Percentiles rank a stretch among this genome's conserved stretches.
Conservation (phyloP, 2,888 invertebrate genomes). For the Choreutis nemorana region DNA sequence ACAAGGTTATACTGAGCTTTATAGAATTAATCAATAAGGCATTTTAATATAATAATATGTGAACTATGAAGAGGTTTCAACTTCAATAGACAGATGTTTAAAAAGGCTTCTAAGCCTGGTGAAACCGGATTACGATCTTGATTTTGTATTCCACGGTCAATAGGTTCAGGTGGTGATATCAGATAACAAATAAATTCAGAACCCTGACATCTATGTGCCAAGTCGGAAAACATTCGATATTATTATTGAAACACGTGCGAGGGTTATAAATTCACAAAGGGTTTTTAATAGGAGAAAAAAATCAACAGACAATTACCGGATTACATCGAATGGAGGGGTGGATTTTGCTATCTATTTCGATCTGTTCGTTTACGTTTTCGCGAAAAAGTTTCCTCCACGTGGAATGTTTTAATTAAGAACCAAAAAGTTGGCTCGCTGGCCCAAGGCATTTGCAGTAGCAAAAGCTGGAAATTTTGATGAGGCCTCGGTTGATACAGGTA, state of each 20-base stretch:
- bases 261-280: slow-evolving; percentile 47
- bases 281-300: slow-evolving; percentile 39
- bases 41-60: too few relatives aligned
- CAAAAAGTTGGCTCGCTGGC: slow-evolving; percentile 17
- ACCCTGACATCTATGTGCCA: slow-evolving; percentile 22
- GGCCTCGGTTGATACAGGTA: slow-evolving; percentile 16
- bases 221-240: slow-evolving; percentile 33
- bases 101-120: too few relatives aligned
- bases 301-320: slow-evolving; percentile 51
- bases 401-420: slow-evolving; percentile 45
- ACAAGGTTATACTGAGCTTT: too few relatives aligned
- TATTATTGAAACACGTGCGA: slow-evolving; percentile 39
- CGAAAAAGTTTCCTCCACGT: slow-evolving; percentile 22
- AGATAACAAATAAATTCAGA: slow-evolving; percentile 33
- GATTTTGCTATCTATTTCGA: slow-evolving; percentile 28
- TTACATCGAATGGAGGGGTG: slow-evolving; percentile 44
- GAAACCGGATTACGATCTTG: too few relatives aligned
- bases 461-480: slow-evolving; percentile 24
- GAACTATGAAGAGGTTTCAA: too few relatives aligned
- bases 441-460: slow-evolving; percentile 20
- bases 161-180: too few relatives aligned
- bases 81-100: too few relatives aligned
- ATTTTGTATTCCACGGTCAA: too few relatives aligned
- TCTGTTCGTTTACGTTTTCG: slow-evolving; percentile 33
- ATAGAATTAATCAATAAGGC: too few relatives aligned